phyloP scores from a whole-genome alignment of 2,797 vertebrate genomes.

The Simalia tracyae region DNA sequence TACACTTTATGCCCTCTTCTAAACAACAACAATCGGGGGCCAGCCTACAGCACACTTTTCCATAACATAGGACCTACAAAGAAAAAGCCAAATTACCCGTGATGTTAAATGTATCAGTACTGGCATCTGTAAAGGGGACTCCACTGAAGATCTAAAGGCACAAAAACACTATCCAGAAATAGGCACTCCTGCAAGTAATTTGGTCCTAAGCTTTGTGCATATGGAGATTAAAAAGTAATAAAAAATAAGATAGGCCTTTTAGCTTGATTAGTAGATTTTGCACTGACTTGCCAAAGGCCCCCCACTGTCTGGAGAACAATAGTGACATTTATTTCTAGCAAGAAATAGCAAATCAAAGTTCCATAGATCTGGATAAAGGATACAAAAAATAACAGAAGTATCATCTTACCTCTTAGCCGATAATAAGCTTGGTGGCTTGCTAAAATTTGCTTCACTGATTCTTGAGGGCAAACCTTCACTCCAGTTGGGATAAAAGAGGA shows the following conservation, averaged over 20 bases:
- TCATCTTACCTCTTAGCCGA: slow-evolving; percentile 74
- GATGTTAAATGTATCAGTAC: neutral
- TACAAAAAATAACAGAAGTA: slow-evolving; percentile 1
- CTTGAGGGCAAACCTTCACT: slow-evolving; percentile 87
- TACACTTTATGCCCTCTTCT: neutral
- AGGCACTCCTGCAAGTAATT: neutral
- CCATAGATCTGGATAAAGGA: neutral
- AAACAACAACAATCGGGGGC: neutral
- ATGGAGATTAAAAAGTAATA: neutral
- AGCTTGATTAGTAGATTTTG: neutral
- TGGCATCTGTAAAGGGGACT: neutral
- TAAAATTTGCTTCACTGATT: slow-evolving; percentile 83
- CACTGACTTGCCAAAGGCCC: neutral
- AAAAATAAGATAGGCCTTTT: neutral
- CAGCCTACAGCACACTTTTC: neutral
- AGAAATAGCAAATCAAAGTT: neutral
- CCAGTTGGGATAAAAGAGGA: slow-evolving; percentile 82
- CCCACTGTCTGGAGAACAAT: neutral
- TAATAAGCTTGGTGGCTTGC: slow-evolving; percentile 88
- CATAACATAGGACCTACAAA: neutral
- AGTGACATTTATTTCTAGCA: neutral
- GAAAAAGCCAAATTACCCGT: neutral
- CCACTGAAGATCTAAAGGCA: neutral
- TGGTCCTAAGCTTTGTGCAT: neutral
- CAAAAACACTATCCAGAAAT: neutral